Base-by-base conservation (phyloP, 1,140 invertebrate genomes). In the Lethrus apterus region DNA sequence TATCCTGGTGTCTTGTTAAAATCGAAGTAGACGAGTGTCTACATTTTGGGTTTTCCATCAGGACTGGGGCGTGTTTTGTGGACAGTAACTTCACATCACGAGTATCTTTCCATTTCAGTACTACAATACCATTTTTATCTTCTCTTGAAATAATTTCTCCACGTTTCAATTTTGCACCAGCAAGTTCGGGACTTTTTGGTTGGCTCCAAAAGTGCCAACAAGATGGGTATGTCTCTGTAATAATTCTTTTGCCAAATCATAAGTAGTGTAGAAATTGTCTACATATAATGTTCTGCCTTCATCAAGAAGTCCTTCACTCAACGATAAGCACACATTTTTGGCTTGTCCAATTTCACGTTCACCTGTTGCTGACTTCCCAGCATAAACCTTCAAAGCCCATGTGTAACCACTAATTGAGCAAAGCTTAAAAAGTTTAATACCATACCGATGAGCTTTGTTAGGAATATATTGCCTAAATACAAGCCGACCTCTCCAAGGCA, bases 91-190 rank as follows among this genome's bases (percentile, higher is more conserved):
- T 44, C 4, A 70, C 66, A 53, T 70, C 64, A 29, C 61, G 36
- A 42, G 63, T 67, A 54, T 69, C 64, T 61, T 59, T 67, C 63
- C 69, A 73, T 54, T 64, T 63, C 29, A 67, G 32, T 7, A 72
- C 53, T 31, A 59, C 64, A 48, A 69, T 63, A 11, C 63, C 54
- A 51, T 67, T 56, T 42, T 60, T 34, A 60, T 62, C 57, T 59
- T 66, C 54, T 42, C 48, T 52, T 19, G 58, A 57, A 56, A 54
- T 61, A 51, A 18, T 60, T 51, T 71, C 57, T 8, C 63, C 59
- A 55, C 42, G 53, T 54, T 66, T 63, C 44, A 70, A 55, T 50
- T 63, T 68, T 34, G 51, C 47, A 30, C 51, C 38, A 41, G 64
- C 48, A 10, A 69, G 54, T 45, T 57, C 55, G 46, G 30, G 31